Conservation (phyloP, 2,797 vertebrate genomes). For the Emys orbicularis region DNA sequence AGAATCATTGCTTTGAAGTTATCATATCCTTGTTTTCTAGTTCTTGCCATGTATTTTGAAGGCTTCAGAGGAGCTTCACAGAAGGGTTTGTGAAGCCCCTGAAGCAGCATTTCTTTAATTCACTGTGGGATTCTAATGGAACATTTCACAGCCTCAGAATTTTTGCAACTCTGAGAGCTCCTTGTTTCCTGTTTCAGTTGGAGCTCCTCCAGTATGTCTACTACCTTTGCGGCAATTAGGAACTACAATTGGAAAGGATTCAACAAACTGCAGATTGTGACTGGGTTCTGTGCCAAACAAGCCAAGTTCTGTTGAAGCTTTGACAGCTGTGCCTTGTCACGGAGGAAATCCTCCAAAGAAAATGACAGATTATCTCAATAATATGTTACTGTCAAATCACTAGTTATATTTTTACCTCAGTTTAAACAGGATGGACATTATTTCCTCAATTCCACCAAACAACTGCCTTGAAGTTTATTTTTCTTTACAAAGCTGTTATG, state of each 20-base stretch:
- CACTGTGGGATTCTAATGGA: slow-evolving; percentile 8
- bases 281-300: slow-evolving; percentile 66
- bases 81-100: slow-evolving; percentile 34
- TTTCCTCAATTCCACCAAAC: slow-evolving; percentile 24
- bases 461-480: neutral
- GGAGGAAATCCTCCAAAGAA: slow-evolving; percentile 54
- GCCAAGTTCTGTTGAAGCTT: slow-evolving; percentile 53
- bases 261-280: slow-evolving; percentile 50
- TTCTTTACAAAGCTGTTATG: neutral
- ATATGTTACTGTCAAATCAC: slow-evolving; percentile 4
- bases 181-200: slow-evolving; percentile 49
- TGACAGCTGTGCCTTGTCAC: slow-evolving; percentile 65
- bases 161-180: slow-evolving; percentile 35
- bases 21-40: neutral
- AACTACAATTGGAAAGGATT: slow-evolving; percentile 69
- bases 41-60: neutral
- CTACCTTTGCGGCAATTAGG: slow-evolving; percentile 49
- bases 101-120: slow-evolving; percentile 44
- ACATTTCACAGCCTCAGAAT: slow-evolving; percentile 45
- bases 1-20: neutral
- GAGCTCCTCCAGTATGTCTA: slow-evolving; percentile 51
- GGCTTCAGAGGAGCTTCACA: slow-evolving; percentile 29
- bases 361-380: slow-evolving; percentile 47
- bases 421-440: neutral
- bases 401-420: slow-evolving; percentile 35